Base-by-base conservation (phyloP, 2,113 vertebrate genomes). In the Kobus ellipsiprymnus region DNA sequence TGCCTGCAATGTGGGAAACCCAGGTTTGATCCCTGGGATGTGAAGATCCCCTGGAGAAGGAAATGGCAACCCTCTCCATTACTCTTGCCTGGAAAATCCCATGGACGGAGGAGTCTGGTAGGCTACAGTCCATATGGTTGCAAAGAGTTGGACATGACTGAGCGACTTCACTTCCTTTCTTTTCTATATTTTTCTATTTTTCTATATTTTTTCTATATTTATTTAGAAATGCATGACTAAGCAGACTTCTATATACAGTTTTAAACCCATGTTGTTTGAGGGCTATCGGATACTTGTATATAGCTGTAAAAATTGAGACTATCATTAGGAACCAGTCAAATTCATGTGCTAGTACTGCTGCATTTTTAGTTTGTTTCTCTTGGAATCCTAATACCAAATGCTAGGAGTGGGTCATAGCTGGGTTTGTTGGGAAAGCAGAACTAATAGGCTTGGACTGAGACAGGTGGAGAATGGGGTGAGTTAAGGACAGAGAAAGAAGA, bases 361-460 rank as follows among this genome's bases (percentile, higher is more conserved):
- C 54, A 21, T 57, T 80, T 95, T 90, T 59, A 64, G n/a, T 85
- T 92, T 92, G 50, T 91, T 94, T 94, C 44, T 88, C 44, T 93
- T 89, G 33, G 10, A 94, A 81, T 90, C 1, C 16, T 91, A 77
- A 64, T 4, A 85, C 15, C 57, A 90, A 54, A 57, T 64, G 3
- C 2, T 88, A 7, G 40, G 16, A 16, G 6, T 87, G 27, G 14
- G 0, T 90, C 77, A 91, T 27, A 88, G 52, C 16, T 89, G 30
- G 27, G 14, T 50, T 86, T 17, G 19, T 64, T 83, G 82, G 87
- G 14, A 92, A 94, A 90, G 55, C 7, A 85, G 33, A 30, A 13
- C 74, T 29, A 92, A 86, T 46, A 87, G 83, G 78, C 27, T 86
- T 71, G 17, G 6, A 55, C 2, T 67, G 59, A 93, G 62, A 3